Percentiles rank a stretch among this genome's conserved stretches.
Evolutionary conservation across 1,140 invertebrate genomes (phyloP).

Genomic region (Drosophila repleta): DNA sequence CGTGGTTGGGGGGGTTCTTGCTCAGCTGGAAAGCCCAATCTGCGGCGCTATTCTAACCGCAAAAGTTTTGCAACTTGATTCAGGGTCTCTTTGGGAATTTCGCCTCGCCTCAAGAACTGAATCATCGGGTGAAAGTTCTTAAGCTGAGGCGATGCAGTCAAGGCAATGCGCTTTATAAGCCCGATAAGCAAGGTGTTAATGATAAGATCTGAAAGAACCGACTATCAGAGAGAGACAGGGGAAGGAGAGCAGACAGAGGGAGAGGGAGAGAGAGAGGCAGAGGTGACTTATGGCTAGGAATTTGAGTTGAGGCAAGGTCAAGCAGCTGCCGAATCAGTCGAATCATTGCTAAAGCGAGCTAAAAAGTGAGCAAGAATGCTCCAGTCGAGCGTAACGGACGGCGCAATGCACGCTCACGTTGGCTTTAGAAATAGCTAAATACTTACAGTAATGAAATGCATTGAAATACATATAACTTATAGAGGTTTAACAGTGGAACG

Average conservation of each 20-base stretch:
- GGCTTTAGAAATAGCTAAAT: too few relatives aligned
- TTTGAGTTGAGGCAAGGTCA: conserved; percentile 40
- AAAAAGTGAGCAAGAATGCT: neutral
- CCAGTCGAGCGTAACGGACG: too few relatives aligned
- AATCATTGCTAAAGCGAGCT: conserved; percentile 14
- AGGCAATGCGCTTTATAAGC: conserved; percentile 17
- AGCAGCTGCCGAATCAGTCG: conserved; percentile 48
- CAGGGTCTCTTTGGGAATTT: conserved; percentile 15
- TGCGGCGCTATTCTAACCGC: conserved; percentile 60
- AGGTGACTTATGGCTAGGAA: conserved; percentile 2
- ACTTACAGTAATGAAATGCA: too few relatives aligned
- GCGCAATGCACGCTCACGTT: too few relatives aligned
- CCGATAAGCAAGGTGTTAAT: conserved; percentile 6
- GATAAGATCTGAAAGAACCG: conserved; percentile 16
- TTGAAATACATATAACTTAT: too few relatives aligned
- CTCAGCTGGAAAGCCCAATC: conserved; percentile 30
- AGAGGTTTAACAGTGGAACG: too few relatives aligned
- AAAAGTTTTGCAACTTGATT: conserved; percentile 24
- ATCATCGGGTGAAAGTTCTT: conserved; percentile 53
- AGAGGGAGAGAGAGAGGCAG: neutral
- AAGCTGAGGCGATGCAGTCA: conserved; percentile 25
- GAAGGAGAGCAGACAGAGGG: conserved; percentile 21
- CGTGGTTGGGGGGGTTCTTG: neutral
- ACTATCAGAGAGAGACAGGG: too few relatives aligned
- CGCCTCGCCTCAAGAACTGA: conserved; percentile 27